These are phyloP conservation scores for Aptenodytes patagonicus DNA, from an alignment of 2,113 vertebrate species.

Conservation along the genomic window DNA sequence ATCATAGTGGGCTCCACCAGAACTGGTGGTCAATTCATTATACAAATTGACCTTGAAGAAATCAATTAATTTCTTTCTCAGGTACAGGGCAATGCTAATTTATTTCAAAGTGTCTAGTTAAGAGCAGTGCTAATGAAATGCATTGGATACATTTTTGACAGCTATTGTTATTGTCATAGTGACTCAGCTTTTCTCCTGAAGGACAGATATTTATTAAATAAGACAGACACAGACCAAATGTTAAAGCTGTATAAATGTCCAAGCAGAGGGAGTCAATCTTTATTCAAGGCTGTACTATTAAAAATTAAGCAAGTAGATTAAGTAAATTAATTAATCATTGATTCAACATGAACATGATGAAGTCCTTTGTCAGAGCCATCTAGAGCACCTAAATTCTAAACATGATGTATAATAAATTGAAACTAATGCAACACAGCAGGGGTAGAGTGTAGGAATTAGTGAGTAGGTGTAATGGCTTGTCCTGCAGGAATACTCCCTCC, in stretches of 20 bases:
- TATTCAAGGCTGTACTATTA: not conserved
- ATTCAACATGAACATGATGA: not conserved
- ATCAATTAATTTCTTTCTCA: not conserved
- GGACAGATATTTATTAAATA: not conserved
- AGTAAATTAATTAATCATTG: not conserved
- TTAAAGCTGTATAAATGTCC: not conserved
- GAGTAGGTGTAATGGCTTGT: not conserved
- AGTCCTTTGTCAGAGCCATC: not conserved
- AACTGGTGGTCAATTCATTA: not conserved
- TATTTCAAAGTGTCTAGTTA: not conserved
- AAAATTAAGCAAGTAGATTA: not conserved
- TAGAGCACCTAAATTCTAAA: not conserved
- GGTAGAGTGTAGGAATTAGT: not conserved
- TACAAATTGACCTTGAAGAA: not conserved
- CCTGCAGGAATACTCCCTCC: not conserved
- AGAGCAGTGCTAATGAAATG: not conserved
- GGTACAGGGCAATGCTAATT: not conserved
- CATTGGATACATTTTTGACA: not conserved
- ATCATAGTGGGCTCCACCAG: not conserved
- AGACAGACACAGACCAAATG: not conserved
- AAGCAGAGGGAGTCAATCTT: not conserved
- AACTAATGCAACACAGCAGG: not conserved
- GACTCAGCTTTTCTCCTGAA: not conserved
- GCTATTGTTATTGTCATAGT: not conserved
- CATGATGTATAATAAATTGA: not conserved